Evolutionary conservation across 2,113 vertebrate species (phyloP).

Genomic region (Porphyrio hochstetteri): DNA sequence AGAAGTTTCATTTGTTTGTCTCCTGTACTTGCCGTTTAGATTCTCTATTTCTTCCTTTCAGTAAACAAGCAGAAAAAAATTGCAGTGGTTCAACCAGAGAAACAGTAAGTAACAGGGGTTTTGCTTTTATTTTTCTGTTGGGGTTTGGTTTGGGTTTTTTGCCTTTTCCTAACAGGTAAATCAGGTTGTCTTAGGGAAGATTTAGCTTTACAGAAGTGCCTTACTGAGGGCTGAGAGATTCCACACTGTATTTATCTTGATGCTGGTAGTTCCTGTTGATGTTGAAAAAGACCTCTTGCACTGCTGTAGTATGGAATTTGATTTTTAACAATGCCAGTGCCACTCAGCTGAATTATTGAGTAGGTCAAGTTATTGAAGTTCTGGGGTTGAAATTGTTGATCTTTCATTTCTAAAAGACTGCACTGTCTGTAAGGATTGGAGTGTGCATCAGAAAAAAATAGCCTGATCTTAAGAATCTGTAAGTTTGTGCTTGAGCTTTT

Average conservation of each 20-base stretch:
- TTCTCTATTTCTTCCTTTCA: conserved; percentile 61
- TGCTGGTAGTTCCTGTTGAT: background rate
- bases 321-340: background rate
- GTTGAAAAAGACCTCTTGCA: background rate
- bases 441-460: background rate
- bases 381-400: background rate
- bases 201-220: background rate
- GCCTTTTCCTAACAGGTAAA: background rate
- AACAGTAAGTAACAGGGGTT: conserved; percentile 85
- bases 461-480: background rate
- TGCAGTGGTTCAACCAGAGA: conserved; percentile 93
- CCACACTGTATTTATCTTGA: background rate
- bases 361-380: background rate
- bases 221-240: background rate
- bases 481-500: background rate
- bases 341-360: background rate
- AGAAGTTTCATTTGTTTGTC: background rate
- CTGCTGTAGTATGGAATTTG: background rate
- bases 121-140: background rate
- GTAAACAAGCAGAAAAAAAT: conserved; percentile 91
- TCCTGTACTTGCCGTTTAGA: background rate
- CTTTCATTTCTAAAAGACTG: background rate
- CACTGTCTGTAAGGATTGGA: background rate
- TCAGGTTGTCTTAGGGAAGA: background rate
- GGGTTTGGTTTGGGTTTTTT: background rate